A percentile compares a stretch with the other conserved stretches of the same genome.
Conservation (phyloP, 1,140 invertebrate genomes). For the Caenorhabditis tropicalis region DNA sequence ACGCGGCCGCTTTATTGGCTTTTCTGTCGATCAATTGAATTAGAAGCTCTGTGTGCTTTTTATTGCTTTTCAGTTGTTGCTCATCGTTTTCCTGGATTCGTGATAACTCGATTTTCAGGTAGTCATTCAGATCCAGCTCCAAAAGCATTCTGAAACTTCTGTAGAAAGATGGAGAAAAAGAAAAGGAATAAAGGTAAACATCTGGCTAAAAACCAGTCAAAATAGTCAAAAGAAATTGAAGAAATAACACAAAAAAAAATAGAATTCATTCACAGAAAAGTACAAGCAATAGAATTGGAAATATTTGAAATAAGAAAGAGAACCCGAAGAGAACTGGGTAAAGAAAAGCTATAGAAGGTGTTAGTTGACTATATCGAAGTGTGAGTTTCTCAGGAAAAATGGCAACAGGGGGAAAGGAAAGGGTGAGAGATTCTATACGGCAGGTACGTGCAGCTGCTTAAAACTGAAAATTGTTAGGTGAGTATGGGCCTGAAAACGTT, state of each 20-base stretch:
- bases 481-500: too few species aligned
- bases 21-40: neutral
- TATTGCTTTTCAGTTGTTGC: neutral
- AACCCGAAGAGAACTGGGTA: neutral
- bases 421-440: neutral
- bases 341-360: neutral
- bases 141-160: neutral
- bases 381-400: neutral
- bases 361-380: neutral
- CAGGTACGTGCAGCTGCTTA: neutral
- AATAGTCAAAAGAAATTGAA: neutral
- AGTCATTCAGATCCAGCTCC: conserved; percentile 14
- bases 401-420: neutral
- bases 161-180: neutral
- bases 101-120: neutral
- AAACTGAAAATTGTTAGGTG: neutral
- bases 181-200: neutral
- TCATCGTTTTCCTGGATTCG: neutral
- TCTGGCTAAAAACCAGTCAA: neutral
- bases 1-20: neutral
- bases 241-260: neutral
- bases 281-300: neutral
- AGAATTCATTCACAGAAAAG: neutral
- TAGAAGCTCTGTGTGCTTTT: neutral
- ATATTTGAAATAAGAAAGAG: neutral